These are phyloP conservation scores for Neomorphus geoffroyi DNA, from an alignment of 2,797 vertebrate genomes.

Conservation along the genomic window DNA sequence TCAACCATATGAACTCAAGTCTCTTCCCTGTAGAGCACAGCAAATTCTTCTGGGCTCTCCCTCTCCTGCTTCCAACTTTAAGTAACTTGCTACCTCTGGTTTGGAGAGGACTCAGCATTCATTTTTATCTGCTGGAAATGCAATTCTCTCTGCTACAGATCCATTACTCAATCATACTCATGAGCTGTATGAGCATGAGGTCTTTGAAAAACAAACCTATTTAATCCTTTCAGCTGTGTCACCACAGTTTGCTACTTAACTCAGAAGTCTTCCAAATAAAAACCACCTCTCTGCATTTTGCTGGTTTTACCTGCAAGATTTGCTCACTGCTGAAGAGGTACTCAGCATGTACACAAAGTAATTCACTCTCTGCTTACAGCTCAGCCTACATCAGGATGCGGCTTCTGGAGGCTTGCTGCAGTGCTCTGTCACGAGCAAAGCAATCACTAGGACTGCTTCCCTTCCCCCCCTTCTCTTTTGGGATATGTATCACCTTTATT, in stretches of 20 bases:
- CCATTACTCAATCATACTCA: neutral
- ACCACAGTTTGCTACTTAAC: neutral
- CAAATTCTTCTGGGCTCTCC: neutral
- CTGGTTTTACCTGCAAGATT: neutral
- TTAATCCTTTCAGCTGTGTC: neutral
- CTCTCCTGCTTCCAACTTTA: neutral
- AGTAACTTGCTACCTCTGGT: neutral
- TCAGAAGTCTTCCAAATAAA: neutral
- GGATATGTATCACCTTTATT: constrained; percentile 64
- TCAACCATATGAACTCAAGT: neutral
- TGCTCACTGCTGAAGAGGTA: constrained; percentile 19
- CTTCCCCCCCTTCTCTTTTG: constrained; percentile 31
- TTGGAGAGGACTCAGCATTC: neutral
- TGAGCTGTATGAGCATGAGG: neutral
- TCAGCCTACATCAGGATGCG: constrained; percentile 55
- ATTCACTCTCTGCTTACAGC: constrained; percentile 25
- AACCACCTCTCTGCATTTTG: neutral
- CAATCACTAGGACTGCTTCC: constrained; percentile 29
- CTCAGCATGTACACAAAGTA: neutral
- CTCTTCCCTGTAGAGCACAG: neutral
- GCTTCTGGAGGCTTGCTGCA: constrained; percentile 54
- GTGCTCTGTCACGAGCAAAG: constrained; percentile 50
- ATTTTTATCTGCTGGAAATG: neutral
- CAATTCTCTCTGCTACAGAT: neutral
- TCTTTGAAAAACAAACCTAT: neutral